These are phyloP conservation scores for Hypolimnas misippus DNA, from an alignment of 2,888 invertebrate species.

Conservation along the genomic window DNA sequence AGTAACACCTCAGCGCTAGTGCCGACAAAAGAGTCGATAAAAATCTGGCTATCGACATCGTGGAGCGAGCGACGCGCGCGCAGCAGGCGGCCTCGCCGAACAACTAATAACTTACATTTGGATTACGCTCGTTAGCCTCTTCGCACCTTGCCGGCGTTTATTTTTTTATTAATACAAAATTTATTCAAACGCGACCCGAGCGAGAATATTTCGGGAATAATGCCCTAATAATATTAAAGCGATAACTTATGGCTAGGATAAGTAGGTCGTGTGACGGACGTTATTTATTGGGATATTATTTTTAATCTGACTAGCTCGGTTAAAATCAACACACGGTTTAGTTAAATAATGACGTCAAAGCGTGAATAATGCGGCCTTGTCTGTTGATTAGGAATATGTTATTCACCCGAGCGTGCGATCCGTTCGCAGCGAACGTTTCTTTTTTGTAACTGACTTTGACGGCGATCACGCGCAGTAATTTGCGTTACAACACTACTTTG, in stretches of 20 bases:
- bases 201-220: slow-evolving; percentile 72
- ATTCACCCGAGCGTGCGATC: slow-evolving; percentile 38
- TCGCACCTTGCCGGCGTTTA: slow-evolving; percentile 79
- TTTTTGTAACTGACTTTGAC: slow-evolving; percentile 39
- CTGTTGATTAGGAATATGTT: slow-evolving; percentile 41
- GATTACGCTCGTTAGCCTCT: slow-evolving; percentile 83
- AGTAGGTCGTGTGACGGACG: slow-evolving; percentile 54
- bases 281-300: slow-evolving; percentile 65
- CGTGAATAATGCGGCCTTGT: slow-evolving; percentile 42
- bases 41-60: slow-evolving; percentile 70
- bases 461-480: slow-evolving; percentile 37
- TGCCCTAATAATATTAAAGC: slow-evolving; percentile 73
- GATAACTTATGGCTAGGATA: slow-evolving; percentile 75
- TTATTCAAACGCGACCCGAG: slow-evolving; percentile 74
- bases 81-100: slow-evolving; percentile 69
- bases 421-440: slow-evolving; percentile 28
- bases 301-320: slow-evolving; percentile 50
- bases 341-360: slow-evolving; percentile 31
- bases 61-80: slow-evolving; percentile 54
- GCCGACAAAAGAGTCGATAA: slow-evolving; percentile 82
- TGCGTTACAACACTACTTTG: slow-evolving; percentile 29
- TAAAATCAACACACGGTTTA: slow-evolving; percentile 38
- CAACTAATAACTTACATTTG: slow-evolving; percentile 81
- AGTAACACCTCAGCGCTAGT: slow-evolving; percentile 78
- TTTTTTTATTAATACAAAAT: slow-evolving; percentile 75